phyloP scores from a whole-genome alignment of 2,797 vertebrate genomes.

The Emydoidea blandingii region DNA sequence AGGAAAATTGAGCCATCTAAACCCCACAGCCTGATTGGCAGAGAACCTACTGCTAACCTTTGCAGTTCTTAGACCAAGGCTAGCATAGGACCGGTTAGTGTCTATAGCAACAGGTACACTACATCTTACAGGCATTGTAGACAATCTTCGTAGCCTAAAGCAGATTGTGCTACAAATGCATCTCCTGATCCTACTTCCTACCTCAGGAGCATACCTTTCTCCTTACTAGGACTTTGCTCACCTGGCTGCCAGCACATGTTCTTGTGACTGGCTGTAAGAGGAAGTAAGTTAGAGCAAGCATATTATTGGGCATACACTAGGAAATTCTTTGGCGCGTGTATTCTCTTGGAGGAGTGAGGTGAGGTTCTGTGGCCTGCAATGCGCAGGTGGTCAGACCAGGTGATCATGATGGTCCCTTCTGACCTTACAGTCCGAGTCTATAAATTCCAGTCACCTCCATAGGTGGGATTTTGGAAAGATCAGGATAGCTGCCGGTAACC shows the following conservation, averaged over 20 bases:
- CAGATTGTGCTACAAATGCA: background rate
- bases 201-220: background rate
- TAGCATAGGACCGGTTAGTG: background rate
- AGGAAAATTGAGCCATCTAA: background rate
- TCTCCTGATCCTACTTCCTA: background rate
- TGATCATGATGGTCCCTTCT: no score
- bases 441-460: background rate
- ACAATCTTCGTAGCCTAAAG: accelerated
- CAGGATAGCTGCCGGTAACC: accelerated
- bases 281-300: background rate
- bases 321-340: background rate
- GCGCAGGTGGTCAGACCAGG: no score
- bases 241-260: background rate
- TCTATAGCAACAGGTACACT: background rate
- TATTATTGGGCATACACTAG: background rate
- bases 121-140: background rate
- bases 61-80: background rate
- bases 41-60: background rate
- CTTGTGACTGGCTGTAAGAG: background rate
- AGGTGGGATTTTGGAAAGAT: background rate
- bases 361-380: background rate
- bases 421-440: no score
- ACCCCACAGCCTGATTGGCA: background rate
- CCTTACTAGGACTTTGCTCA: background rate
- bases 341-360: accelerated